phyloP scores from a whole-genome alignment of 2,888 invertebrate species.

The Stegophylla sp. region DNA sequence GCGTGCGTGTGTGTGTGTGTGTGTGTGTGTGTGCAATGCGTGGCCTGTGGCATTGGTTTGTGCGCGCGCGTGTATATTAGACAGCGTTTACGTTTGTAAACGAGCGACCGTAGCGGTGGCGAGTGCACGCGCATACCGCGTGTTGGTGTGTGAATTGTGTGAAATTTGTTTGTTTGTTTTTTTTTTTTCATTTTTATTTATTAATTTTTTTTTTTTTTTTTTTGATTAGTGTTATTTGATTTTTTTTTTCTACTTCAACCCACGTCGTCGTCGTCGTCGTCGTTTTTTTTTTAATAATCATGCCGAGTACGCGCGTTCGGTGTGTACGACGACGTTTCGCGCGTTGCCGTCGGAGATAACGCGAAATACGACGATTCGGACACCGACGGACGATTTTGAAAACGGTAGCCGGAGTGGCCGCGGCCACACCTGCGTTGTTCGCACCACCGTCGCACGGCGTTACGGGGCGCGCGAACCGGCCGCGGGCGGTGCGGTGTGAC shows the following conservation, averaged over 20 bases:
- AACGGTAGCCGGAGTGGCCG: background rate
- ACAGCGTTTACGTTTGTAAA: background rate
- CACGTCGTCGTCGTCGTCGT: no score
- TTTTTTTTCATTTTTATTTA: no score
- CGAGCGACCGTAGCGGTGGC: constrained; percentile 34
- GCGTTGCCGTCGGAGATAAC: background rate
- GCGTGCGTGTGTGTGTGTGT: background rate
- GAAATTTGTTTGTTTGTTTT: no score
- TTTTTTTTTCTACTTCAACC: no score
- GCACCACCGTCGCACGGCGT: background rate
- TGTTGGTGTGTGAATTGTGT: background rate
- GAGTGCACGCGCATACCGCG: constrained; percentile 4
- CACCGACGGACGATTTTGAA: no score
- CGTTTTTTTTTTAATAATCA: background rate
- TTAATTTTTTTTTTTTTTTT: no score
- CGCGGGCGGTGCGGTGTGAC: background rate
- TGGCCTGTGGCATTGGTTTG: background rate
- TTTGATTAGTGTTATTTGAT: no score
- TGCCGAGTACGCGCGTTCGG: constrained; percentile 6
- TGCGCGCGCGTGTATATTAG: background rate
- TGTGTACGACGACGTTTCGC: background rate
- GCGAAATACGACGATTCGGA: no score
- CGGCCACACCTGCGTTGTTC: background rate
- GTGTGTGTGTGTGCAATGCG: background rate
- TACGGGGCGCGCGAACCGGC: background rate